These are phyloP conservation scores for Epinotia nisella DNA, from an alignment of 2,888 invertebrate species.

Conservation along the genomic window DNA sequence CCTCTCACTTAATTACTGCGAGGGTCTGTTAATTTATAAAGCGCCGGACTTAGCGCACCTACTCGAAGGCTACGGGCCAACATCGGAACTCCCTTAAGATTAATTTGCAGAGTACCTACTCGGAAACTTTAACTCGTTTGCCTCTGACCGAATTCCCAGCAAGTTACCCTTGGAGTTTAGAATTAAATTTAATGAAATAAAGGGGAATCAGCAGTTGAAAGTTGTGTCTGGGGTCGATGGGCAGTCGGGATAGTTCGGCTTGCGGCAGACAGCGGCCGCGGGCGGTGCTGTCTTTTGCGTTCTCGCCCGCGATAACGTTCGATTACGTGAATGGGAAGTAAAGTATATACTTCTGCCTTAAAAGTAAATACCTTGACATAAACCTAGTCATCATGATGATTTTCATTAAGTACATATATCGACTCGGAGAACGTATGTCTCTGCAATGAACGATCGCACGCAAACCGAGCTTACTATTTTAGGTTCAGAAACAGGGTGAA, in stretches of 20 bases:
- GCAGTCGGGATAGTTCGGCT: constrained; percentile 54
- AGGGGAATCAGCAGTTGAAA: constrained; percentile 72
- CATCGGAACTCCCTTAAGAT: constrained; percentile 84
- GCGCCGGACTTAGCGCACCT: constrained; percentile 70
- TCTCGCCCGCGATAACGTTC: constrained; percentile 6
- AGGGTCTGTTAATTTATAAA: constrained; percentile 82
- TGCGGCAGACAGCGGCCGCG: constrained; percentile 50
- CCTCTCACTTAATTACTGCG: constrained; percentile 79
- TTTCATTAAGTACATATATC: no score
- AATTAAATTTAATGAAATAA: constrained; percentile 84
- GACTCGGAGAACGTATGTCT: not conserved
- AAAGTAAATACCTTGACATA: not conserved
- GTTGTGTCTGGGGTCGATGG: constrained; percentile 60
- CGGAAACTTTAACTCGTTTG: constrained; percentile 82
- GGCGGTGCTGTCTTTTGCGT: constrained; percentile 40
- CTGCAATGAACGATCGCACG: not conserved
- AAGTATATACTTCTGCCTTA: not conserved
- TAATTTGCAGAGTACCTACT: constrained; percentile 80
- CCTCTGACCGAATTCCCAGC: constrained; percentile 79
- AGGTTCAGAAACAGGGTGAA: no score
- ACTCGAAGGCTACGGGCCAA: constrained; percentile 73
- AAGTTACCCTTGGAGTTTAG: constrained; percentile 74
- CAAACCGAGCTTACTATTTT: not conserved
- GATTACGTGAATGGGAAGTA: not conserved
- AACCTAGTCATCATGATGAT: not conserved